Conservation (phyloP, 37 sponge, comb jelly and placozoan genomes). For the Ianthella basta region DNA sequence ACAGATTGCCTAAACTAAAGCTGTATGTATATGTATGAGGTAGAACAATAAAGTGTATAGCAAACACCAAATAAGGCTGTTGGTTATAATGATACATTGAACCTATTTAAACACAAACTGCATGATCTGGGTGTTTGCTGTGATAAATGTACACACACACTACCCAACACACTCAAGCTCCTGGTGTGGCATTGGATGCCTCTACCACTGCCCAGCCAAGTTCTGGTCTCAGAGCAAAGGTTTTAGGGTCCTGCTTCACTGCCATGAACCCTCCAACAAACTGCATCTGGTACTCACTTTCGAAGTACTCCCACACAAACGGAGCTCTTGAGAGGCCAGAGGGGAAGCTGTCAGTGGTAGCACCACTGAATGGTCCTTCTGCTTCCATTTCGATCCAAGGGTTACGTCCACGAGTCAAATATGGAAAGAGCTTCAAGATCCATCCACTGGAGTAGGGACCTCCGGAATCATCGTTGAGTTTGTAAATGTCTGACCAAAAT, state of each 20-base stretch:
- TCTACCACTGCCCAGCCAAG: slow-evolving; percentile 70
- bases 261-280: slow-evolving; percentile 71
- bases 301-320: slow-evolving; percentile 45
- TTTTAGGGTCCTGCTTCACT: slow-evolving; percentile 36
- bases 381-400: background rate
- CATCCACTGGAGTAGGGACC: slow-evolving; percentile 57
- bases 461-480: slow-evolving; percentile 14
- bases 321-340: slow-evolving; percentile 44
- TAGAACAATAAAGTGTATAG: too few relatives aligned
- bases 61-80: too few relatives aligned
- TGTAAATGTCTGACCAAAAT: slow-evolving; percentile 64
- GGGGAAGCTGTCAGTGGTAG: slow-evolving; percentile 34
- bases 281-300: slow-evolving; percentile 23
- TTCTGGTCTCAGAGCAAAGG: slow-evolving; percentile 50
- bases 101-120: too few relatives aligned
- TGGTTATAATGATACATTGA: too few relatives aligned
- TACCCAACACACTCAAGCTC: too few relatives aligned
- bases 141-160: background rate
- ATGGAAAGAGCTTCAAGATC: slow-evolving; percentile 59
- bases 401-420: background rate
- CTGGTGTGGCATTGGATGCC: too few relatives aligned
- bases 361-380: background rate
- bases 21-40: too few relatives aligned
- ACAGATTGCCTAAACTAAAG: too few relatives aligned
- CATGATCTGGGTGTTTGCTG: too few relatives aligned